Evolutionary conservation across 2,797 vertebrate species (phyloP).

Genomic region (Acanthornis magna): DNA sequence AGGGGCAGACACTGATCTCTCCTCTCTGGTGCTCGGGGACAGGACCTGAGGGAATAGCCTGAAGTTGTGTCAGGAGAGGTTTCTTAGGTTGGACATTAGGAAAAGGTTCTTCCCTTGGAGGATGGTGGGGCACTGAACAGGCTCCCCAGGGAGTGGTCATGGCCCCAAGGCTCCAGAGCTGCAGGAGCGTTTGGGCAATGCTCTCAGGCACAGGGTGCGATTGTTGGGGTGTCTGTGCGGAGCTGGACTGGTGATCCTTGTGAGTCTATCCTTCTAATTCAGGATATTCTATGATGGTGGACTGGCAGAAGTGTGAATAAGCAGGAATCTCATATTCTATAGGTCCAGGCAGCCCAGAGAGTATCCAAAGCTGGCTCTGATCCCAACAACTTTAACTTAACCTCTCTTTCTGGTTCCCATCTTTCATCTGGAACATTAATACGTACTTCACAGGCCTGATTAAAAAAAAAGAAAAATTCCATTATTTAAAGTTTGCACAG

Average conservation of each 20-base stretch:
- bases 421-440: slow-evolving; percentile 49
- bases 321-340: background rate
- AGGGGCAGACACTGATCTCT: background rate
- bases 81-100: background rate
- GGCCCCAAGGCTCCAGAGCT: background rate
- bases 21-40: background rate
- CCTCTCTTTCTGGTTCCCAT: slow-evolving; percentile 14
- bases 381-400: background rate
- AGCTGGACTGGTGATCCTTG: background rate
- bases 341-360: background rate
- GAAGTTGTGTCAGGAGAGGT: background rate
- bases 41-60: background rate
- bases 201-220: no score
- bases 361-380: background rate
- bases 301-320: background rate
- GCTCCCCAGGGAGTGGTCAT: background rate
- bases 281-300: background rate
- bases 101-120: background rate
- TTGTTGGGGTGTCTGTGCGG: background rate
- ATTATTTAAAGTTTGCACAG: slow-evolving; percentile 44
- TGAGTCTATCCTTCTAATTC: background rate
- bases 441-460: background rate
- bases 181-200: background rate
- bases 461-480: background rate
- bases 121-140: background rate